Evolutionary conservation across 2,888 invertebrate species (phyloP), one percentile per base, ranked within the genome.

Genomic region (Horisme vitalbata): DNA sequence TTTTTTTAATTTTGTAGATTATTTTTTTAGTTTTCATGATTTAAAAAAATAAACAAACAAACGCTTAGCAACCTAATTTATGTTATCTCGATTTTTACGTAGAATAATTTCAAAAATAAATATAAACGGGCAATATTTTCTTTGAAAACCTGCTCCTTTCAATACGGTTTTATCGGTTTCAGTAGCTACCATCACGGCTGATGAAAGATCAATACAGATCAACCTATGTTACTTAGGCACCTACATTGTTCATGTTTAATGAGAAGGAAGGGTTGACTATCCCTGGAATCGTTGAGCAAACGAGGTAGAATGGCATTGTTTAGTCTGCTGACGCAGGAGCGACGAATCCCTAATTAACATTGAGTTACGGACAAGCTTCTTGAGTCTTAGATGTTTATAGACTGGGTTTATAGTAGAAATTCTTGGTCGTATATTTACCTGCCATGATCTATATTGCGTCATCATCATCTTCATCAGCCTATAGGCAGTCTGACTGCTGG

Each of bases 201-300:
- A 49, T 44, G 44, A 36, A 41, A 45, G 44, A 49, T 49, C 44
- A 49, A 49, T 49, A 44, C 44, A 41, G 32, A 44, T 49, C 49
- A 39, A 27, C 49, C 49, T 49, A 49, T 43, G 49, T 44, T 56
- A 59, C 59, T 60, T 58, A 59, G 64, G 53, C 45, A 53, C 55
- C 36, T 41, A 61, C 55, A 57, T 63, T 56, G 65, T 73, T 65
- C 64, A 75, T 75, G 66, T 68, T 74, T 75, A 72, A 76, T 75
- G 71, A 68, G 60, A 58, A 43, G 59, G 54, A 61, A 67, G 64
- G 68, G 67, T 63, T 66, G 58, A 49, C 58, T 62, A 63, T 61
- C 61, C 60, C 45, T 37, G 32, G 53, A 63, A 57, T 57, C 54
- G 57, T 55, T 51, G 52, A 61, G 57, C 55, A 59, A 61, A 64